Base-by-base conservation (phyloP, 1,140 invertebrate genomes). In the Hycleus cichorii region DNA sequence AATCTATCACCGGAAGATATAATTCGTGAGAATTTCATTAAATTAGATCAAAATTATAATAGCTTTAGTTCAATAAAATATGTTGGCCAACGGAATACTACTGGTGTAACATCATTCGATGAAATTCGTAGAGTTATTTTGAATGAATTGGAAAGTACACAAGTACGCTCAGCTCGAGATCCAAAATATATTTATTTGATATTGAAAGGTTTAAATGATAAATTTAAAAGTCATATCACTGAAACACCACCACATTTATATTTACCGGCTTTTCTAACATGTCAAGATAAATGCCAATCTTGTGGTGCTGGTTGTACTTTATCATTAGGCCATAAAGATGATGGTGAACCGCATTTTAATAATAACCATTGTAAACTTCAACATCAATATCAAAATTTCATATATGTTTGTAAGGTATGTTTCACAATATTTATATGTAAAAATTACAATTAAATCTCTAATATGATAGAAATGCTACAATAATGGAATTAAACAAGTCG, bases 211-310 rank as follows among this genome's bases (percentile, higher is more conserved):
- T 74, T 93, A 10, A 91, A 91, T 75, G 83, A 88, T 47, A 89
- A 89, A 71, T 91, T 91, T 68, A 85, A 79, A 66, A 87, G 83
- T 3, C 78, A 84, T 53, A 83, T 90, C 32, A 79, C 79, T 42
- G 83, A 83, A 61, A 75, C 76, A 45, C 71, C 79, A 9, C 80
- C 81, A 44, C 79, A 81, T 63, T 76, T 87, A 44, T 91, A 91
- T 75, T 85, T 88, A 12, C 86, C 90, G 64, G 83, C 90, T 68
- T 90, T 90, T 75, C 91, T 92, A 66, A 89, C 88, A 0, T 93
- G 90, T 71, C 78, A 81, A 7, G 74, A 79, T 1, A 81, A 81
- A 58, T 93, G 89, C 72, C 74, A 85, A 39, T 87, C 87, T 27
- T 93, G 90, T 75, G 79, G 78, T 68, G 73, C 71, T 49, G 78